Evolutionary conservation across 1,140 invertebrate genomes (phyloP).

Genomic region (Drosophila lacteicornis): DNA sequence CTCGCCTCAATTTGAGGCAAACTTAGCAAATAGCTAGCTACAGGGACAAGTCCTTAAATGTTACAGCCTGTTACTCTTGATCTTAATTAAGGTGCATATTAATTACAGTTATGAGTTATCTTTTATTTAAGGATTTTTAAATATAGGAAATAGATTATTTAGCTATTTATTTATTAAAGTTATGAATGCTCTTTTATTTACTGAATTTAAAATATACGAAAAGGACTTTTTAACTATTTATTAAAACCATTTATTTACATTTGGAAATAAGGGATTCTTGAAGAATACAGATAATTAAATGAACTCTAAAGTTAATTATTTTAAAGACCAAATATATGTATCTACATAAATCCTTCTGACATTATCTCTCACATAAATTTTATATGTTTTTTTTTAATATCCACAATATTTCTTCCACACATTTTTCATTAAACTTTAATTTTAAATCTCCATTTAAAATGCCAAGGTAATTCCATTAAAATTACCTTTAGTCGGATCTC

Average conservation of each 20-base stretch:
- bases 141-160: not conserved
- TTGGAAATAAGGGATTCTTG: too few species aligned
- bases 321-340: too few species aligned
- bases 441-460: not conserved
- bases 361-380: too few species aligned
- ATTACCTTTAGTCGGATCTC: not conserved
- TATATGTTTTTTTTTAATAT: too few species aligned
- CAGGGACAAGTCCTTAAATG: slow-evolving; percentile 1
- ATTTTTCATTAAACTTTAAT: not conserved
- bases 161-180: not conserved
- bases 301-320: too few species aligned
- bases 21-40: slow-evolving; percentile 6
- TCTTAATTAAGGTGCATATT: not conserved
- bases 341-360: too few species aligned
- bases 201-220: not conserved
- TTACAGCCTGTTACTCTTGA: not conserved
- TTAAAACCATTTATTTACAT: too few species aligned
- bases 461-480: not conserved
- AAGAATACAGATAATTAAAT: too few species aligned
- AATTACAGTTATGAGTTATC: not conserved
- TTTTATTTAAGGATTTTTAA: too few species aligned
- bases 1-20: slow-evolving; percentile 27
- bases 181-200: not conserved
- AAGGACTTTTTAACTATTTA: not conserved
- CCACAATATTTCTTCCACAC: too few species aligned